Evolutionary conservation across 2,113 vertebrate species (phyloP).

Genomic region (Dryoscopus gambensis): DNA sequence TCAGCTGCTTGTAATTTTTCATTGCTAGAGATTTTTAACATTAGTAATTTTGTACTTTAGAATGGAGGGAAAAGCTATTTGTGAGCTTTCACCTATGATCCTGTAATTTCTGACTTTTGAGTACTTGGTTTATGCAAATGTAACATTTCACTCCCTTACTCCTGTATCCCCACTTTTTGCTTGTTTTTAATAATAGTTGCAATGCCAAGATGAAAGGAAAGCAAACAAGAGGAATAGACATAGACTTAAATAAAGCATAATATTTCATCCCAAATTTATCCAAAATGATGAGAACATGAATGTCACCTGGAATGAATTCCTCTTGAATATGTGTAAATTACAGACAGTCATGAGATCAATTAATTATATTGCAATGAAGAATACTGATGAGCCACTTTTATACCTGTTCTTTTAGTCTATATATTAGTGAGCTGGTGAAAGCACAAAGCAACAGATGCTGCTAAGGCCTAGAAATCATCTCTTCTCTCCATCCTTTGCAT

Average conservation of each 20-base stretch:
- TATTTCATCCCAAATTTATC: neutral
- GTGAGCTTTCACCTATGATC: neutral
- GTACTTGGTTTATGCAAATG: neutral
- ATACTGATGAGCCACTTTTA: neutral
- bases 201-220: slow-evolving; percentile 2
- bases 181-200: neutral
- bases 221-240: neutral
- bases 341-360: neutral
- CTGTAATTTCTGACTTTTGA: neutral
- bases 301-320: neutral
- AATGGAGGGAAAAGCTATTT: neutral
- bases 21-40: neutral
- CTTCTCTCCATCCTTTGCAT: neutral
- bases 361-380: neutral
- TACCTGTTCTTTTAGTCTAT: neutral
- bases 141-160: neutral
- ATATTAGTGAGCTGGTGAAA: neutral
- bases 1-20: neutral
- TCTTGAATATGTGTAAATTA: neutral
- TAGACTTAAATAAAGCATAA: neutral
- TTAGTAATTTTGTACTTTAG: neutral
- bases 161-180: neutral
- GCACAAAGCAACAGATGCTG: neutral
- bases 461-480: neutral
- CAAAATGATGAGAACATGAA: neutral